Conservation (phyloP, 2,888 invertebrate species). For the Silvanus unidentatus region DNA sequence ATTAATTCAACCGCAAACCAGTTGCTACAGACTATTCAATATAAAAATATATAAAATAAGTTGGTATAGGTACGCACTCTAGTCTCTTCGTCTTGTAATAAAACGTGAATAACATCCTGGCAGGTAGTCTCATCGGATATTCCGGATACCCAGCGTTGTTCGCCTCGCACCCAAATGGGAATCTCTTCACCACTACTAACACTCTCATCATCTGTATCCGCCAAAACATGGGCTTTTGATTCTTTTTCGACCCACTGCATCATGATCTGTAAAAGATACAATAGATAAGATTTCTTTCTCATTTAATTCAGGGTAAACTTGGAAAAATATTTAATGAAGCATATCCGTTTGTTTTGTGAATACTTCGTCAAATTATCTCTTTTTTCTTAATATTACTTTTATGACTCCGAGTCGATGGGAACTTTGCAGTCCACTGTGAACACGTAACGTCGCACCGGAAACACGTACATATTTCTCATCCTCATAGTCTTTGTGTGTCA, state of each 20-base stretch:
- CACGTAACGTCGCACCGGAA: slow-evolving; percentile 32
- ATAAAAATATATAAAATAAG: no score
- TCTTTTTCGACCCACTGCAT: slow-evolving; percentile 40
- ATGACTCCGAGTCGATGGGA: slow-evolving; percentile 21
- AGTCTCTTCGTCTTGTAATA: slow-evolving; percentile 53
- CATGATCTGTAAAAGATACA: slow-evolving; percentile 7
- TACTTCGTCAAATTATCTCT: no score
- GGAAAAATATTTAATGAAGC: slow-evolving; percentile 14
- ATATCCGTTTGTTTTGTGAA: slow-evolving; percentile 13
- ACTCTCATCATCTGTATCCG: slow-evolving; percentile 42
- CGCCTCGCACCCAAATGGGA: slow-evolving; percentile 69
- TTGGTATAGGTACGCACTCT: slow-evolving; percentile 32
- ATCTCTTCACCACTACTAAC: slow-evolving; percentile 62
- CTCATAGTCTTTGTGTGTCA: background rate
- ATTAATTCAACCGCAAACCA: no score
- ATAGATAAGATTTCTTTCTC: background rate
- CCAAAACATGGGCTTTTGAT: slow-evolving; percentile 22
- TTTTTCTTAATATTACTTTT: background rate
- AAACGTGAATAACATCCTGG: slow-evolving; percentile 68
- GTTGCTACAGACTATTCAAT: no score
- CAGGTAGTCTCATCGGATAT: slow-evolving; percentile 72
- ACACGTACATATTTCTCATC: slow-evolving; percentile 24
- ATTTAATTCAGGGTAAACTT: background rate
- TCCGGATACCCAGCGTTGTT: slow-evolving; percentile 75
- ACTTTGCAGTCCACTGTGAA: slow-evolving; percentile 16